Base-by-base conservation (phyloP, 2,113 vertebrate genomes). In the Loxodonta africana region DNA sequence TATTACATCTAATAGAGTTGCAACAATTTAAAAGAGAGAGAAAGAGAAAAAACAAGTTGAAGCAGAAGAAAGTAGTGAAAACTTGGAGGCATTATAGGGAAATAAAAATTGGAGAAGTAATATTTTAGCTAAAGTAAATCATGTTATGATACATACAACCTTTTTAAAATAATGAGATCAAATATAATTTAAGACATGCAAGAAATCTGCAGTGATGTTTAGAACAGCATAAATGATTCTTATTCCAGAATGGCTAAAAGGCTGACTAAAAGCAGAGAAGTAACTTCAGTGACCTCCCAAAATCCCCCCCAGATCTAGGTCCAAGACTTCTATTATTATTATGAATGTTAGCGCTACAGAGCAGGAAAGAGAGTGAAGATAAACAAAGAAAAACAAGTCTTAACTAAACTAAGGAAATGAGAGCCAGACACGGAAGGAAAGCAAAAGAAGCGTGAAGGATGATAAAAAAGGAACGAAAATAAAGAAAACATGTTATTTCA, bases 401-500 rank as follows among this genome's bases (percentile, higher is more conserved):
- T 97, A 82, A 95, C 96, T 94, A 96, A 97, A 96, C 88, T 91
- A 76, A 48, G 88, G 51, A 97, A 95, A 96, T 82, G 76, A 97
- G 88, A 97, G 94, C 67, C 94, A 98, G 97, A 97, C 90, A 91
- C 48, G 63, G 92, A 97, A 96, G 65, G 90, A 94, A 97, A 89
- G 96, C 33, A 87, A 96, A 97, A 96, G 76, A 94, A 95, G 96
- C 48, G 44, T 95, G 97, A 97, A 96, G 74, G 63, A 95, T 95
- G 84, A 90, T 10, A 41, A 93, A 33, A 96, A 96, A 88, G 88
- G 73, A 93, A 88, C 92, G 83, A 95, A 97, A 96, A 96, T 95
- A 96, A 97, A 95, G 77, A 97, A 97, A 97, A 95, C 94, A 97
- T 94, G 90, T 48, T 97, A 97, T 95, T 95, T 98, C 98, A 97